Evolutionary conservation across 37 sponge, comb jelly and placozoan genomes (phyloP), one percentile per base, ranked within the genome.

Genomic region (Beroe forskalii): DNA sequence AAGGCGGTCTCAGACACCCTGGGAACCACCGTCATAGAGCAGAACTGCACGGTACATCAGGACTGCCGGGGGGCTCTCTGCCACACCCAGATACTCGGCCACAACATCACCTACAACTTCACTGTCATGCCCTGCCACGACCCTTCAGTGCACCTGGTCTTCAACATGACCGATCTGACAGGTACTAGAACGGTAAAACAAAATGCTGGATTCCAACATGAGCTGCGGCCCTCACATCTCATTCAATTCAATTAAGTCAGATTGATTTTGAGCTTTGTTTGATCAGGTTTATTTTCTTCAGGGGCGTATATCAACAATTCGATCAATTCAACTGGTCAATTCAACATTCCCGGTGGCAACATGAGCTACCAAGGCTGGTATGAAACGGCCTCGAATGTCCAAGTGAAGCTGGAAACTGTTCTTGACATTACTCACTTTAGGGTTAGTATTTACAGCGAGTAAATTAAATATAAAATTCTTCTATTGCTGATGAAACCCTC

Each of bases 51-150:
- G 12, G 86, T 80, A 12, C 86, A 80, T 48, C 28, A 43, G 1
- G 86, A 80, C 48, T 80, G 86, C 27, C 28, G 28, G 86, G 86
- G 86, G 9, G 86, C 86, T 41, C 42, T 20, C 55, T 80, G 86
- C 20, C 0, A 80, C 1, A 35, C 40, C 0, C 9, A 39, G n/a
- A 23, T 80, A 17, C 86, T 80, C 12, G 86, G 30, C n/a, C 86
- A 80, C 86, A 17, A 41, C 48, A 41, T 80, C 24, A 42, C 55
- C 17, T 80, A 80, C 48, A 80, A 80, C 86, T 80, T 80, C 55
- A 35, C 86, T 80, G 86, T 80, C 8, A 80, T 38, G 48, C 86
- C 86, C 23, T 80, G 86, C 20, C 38, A 80, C 8, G 14, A 22
- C 6, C 86, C 86, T 17, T 4, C 55, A 1, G 86, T 80, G 55